Base-by-base conservation (phyloP, 2,888 invertebrate species). In the Synanthedon vespiformis region DNA sequence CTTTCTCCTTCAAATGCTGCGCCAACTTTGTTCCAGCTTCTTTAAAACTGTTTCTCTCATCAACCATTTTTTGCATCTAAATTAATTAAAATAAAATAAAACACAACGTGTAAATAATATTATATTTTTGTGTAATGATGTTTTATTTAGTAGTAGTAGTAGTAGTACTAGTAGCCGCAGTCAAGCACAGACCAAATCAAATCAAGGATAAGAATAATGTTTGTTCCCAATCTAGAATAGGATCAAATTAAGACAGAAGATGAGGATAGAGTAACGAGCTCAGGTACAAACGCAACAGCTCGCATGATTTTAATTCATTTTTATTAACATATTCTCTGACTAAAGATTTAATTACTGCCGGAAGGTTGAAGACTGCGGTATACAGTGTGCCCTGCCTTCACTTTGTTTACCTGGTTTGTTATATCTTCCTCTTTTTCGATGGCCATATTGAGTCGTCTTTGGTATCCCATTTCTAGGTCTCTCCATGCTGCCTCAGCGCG, bases 401-500 rank as follows among this genome's bases (percentile, higher is more conserved):
- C 44, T 12, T 34, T 34, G 34, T 34, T 34, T 2, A 81, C 85
- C 64, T 79, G 73, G 64, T 66, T 75, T 3, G 61, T 54, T 5
- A 80, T 55, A 40, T 78, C 77, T 0, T 74, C 69, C 60, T 80
- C 82, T 53, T 79, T 82, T 54, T 85, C 84, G 14, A 68, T 59
- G 2, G 77, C 70, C 0, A 68, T 58, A 3, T 53, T 27, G 8
- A 85, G 63, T 11, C 81, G 70, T 10, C 78, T 63, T 58, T 78
- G 75, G 59, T 78, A 86, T 11, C 80, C 78, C 0, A 57, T 50
- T 58, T 87, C 87, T 1, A 87, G 68, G 47, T 86, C 82, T 16
- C 61, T 70, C 87, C 87, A 87, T 1, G 86, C 81, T 1, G 63
- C 58, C 58, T 86, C 86, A 0, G 87, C 85, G 4, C 84, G 74